These are phyloP conservation scores for Drosophila nigritarsus DNA, from an alignment of 2,888 invertebrate species.

Conservation along the genomic window DNA sequence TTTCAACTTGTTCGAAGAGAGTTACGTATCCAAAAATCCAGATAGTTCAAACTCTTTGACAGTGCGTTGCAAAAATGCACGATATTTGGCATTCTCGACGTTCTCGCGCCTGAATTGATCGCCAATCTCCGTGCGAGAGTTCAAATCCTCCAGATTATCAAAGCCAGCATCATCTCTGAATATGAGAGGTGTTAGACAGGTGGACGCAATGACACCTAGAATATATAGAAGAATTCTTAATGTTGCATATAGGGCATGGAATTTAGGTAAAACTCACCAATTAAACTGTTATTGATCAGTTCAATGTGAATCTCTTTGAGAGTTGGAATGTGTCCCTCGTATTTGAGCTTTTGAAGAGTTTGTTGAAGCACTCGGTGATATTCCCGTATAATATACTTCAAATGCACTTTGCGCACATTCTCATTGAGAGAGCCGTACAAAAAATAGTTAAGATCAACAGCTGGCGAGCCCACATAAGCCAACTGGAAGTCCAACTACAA, in stretches of 20 bases:
- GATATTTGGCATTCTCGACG: constrained; percentile 84
- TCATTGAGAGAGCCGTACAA: constrained; percentile 83
- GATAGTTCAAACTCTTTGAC: constrained; percentile 84
- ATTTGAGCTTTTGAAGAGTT: constrained; percentile 81
- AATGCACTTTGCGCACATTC: constrained; percentile 82
- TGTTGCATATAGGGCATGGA: background rate
- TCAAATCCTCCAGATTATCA: constrained; percentile 78
- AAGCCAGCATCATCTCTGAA: constrained; percentile 81
- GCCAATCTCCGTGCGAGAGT: constrained; percentile 79
- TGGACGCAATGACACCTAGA: constrained; percentile 83
- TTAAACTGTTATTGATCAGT: constrained; percentile 82
- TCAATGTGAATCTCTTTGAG: constrained; percentile 83
- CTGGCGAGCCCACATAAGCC: constrained; percentile 83
- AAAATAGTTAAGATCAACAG: constrained; percentile 84
- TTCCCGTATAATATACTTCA: constrained; percentile 81
- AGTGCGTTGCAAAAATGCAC: constrained; percentile 81
- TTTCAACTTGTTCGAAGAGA: background rate
- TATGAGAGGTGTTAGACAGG: constrained; percentile 83
- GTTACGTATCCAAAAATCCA: constrained; percentile 82
- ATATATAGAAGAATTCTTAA: background rate
- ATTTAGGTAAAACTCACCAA: constrained; percentile 64
- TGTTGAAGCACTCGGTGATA: constrained; percentile 81
- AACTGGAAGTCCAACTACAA: constrained; percentile 83
- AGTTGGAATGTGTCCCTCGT: constrained; percentile 80
- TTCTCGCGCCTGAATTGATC: constrained; percentile 80